Conservation (phyloP, 2,888 invertebrate species). For the Antheraea assamensis region DNA sequence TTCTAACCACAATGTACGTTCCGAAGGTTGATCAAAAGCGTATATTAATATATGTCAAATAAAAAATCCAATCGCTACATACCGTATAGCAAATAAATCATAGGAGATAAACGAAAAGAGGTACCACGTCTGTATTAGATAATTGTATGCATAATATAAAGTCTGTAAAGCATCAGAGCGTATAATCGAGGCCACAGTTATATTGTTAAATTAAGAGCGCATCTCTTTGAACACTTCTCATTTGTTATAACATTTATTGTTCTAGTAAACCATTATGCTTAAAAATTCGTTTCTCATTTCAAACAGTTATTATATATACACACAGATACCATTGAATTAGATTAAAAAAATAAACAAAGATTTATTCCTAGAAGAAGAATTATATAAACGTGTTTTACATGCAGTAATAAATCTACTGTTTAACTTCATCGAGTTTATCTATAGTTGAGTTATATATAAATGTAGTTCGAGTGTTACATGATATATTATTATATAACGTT, state of each 20-base stretch:
- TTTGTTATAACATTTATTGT: neutral
- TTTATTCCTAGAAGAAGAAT: neutral
- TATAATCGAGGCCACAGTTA: constrained; percentile 46
- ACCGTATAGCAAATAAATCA: neutral
- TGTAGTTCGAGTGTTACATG: neutral
- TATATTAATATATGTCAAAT: neutral
- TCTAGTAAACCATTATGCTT: neutral
- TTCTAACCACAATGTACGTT: neutral
- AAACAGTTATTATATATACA: neutral
- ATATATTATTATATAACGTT: neutral
- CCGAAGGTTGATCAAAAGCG: neutral
- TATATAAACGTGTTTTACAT: neutral
- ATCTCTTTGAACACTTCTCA: constrained; percentile 26
- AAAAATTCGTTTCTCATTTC: neutral
- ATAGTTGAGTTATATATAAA: neutral
- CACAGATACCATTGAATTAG: neutral
- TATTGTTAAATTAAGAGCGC: constrained; percentile 38
- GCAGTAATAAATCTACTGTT: neutral
- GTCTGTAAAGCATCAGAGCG: constrained; percentile 33
- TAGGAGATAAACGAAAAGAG: neutral
- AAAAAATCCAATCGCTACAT: neutral
- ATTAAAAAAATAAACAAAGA: too few relatives aligned
- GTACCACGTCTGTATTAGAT: neutral
- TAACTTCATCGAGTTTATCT: neutral
- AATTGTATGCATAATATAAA: constrained; percentile 9